Conservation (phyloP, 2,797 vertebrate genomes). For the Cyclura pinguis region DNA sequence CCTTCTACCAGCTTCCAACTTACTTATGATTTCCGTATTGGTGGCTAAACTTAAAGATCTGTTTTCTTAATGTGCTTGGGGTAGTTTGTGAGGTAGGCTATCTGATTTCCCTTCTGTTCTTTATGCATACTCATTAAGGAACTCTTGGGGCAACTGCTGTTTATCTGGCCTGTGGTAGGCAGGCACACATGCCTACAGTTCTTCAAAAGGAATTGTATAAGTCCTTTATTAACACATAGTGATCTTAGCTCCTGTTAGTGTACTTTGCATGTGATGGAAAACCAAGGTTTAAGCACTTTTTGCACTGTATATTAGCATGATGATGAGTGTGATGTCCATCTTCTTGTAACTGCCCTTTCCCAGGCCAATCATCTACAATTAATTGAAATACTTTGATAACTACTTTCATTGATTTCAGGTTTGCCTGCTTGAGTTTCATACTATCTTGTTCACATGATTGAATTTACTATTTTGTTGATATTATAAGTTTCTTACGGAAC, state of each 20-base stretch:
- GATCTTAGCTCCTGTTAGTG: neutral
- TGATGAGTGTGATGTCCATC: conserved; percentile 14
- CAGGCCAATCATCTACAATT: neutral
- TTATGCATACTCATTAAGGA: too few relatives aligned
- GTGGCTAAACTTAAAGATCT: too few relatives aligned
- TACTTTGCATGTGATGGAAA: neutral
- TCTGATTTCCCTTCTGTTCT: too few relatives aligned
- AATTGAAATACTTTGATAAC: neutral
- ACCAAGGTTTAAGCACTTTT: neutral
- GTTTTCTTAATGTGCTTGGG: too few relatives aligned
- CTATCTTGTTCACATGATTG: neutral
- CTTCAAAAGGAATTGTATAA: neutral
- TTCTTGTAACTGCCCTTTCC: conserved; percentile 2
- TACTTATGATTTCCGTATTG: too few relatives aligned
- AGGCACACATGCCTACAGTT: neutral
- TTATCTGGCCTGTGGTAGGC: too few relatives aligned
- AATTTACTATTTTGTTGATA: neutral
- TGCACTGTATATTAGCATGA: neutral
- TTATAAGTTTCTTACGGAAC: neutral
- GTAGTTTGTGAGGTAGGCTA: too few relatives aligned
- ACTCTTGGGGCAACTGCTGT: too few relatives aligned
- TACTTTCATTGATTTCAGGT: neutral
- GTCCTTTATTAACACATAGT: neutral
- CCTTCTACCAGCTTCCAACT: too few relatives aligned
- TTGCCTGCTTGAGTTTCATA: neutral